Conservation (phyloP, 92 coral and sea anemone genomes). For the Palythoa grandis region DNA sequence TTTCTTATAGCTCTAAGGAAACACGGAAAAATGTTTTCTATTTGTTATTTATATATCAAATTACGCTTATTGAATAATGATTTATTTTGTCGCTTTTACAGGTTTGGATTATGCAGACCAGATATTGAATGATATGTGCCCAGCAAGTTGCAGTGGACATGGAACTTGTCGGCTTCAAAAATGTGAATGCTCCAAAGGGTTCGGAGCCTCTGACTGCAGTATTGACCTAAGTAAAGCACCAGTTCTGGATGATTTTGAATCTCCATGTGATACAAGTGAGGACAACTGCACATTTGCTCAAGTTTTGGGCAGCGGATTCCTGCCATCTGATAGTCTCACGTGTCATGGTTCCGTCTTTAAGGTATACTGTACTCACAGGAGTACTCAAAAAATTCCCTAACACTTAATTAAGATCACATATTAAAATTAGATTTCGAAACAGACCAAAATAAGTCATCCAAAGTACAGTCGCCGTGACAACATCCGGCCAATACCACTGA, state of each 20-base stretch:
- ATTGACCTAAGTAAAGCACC: conserved; percentile 30
- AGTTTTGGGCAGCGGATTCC: conserved; percentile 21
- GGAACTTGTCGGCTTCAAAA: conserved; percentile 13
- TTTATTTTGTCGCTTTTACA: neutral
- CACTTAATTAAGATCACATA: too few species aligned
- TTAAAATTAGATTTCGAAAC: too few species aligned
- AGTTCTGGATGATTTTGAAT: neutral
- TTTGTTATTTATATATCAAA: neutral
- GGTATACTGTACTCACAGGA: neutral
- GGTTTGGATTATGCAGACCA: neutral
- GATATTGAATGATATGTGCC: conserved; percentile 1
- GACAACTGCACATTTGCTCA: conserved; percentile 23
- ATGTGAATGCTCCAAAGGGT: conserved; percentile 29
- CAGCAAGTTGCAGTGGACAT: neutral
- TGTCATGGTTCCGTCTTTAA: conserved; percentile 27
- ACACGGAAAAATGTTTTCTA: too few species aligned
- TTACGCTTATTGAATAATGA: neutral
- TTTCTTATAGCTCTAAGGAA: too few species aligned
- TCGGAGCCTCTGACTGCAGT: conserved; percentile 38
- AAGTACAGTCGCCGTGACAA: too few species aligned
- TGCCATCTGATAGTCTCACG: conserved; percentile 19
- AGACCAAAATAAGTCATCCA: too few species aligned
- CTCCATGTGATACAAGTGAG: conserved; percentile 29
- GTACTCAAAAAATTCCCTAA: too few species aligned
- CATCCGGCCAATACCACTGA: too few species aligned